Evolutionary conservation across 2,888 invertebrate species (phyloP), one percentile per base, ranked within the genome.

Genomic region (Caenorhabditis parvicauda): DNA sequence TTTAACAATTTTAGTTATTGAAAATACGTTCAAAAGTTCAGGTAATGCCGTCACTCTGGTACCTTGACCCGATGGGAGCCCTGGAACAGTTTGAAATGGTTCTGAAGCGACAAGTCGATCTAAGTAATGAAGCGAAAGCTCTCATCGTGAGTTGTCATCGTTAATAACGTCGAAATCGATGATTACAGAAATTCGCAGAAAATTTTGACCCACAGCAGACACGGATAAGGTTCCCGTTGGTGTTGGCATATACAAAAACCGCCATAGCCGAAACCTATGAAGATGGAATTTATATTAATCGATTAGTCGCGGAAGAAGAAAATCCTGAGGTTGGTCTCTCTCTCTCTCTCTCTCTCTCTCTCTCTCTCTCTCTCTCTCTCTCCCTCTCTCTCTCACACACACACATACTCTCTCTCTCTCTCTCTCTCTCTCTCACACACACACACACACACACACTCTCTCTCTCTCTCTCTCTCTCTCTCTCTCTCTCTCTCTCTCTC

Each of bases 181-280:
- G 38, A 22, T 17, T 84, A 32, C 73, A 81, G 32, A 77, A 64
- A 59, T 85, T 86, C 73, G 69, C 77, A 1, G 67, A 76, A 19
- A 83, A 85, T 59, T 86, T 86, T 59, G 72, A 72, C 35, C 27
- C 66, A 2, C 48, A 46, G 22, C 60, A 56, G 37, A 67, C 70
- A n/a, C 68, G 81, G 22, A 80, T 86, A 2, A 44, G 63, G 37
- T 70, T 70, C 37, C 85, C 85, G 5, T 60, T 65, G 24, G 84
- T 85, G 3, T 72, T 84, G 2, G 81, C 82, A 53, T 82, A 83
- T 24, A 81, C 72, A 19, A 67, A 75, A n/a, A 72, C 79, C 43
- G 80, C 85, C n/a, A 74, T 86, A 49, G 83, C 85, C 3, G 85
- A 86, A 70, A 83, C 83, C 17, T 85, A 81, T 67, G 84, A 85